Evolutionary conservation across 2,888 invertebrate genomes (phyloP).

Genomic region (Thera obeliscata): DNA sequence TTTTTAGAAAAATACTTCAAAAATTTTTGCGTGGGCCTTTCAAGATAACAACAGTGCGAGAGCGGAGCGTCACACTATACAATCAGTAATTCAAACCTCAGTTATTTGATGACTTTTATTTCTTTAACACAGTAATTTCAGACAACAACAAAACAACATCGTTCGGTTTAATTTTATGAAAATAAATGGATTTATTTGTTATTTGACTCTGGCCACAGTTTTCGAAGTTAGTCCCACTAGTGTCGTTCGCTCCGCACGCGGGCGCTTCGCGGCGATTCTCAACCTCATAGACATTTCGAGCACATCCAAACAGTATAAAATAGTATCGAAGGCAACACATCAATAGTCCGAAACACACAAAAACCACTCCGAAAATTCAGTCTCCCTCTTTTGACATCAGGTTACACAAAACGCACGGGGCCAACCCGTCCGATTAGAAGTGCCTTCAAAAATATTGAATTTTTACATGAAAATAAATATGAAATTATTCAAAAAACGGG

Average conservation of each 20-base stretch:
- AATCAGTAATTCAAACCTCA: conserved; percentile 41
- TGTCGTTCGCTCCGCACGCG: conserved; percentile 63
- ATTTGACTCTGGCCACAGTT: conserved; percentile 45
- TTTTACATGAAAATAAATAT: conserved; percentile 89
- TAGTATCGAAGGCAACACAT: conserved; percentile 90
- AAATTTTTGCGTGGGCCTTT: conserved; percentile 67
- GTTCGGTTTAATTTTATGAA: conserved; percentile 37
- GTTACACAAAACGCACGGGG: conserved; percentile 89
- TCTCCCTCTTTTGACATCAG: conserved; percentile 56
- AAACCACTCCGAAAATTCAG: conserved; percentile 52
- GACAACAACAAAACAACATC: conserved; percentile 29
- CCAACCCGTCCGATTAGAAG: conserved; percentile 97
- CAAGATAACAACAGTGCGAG: conserved; percentile 48
- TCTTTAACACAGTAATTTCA: conserved; percentile 36
- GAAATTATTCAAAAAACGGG: conserved; percentile 89
- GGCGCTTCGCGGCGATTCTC: conserved; percentile 85
- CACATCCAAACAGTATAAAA: conserved; percentile 90
- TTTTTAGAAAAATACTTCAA: conserved; percentile 77
- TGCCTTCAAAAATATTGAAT: conserved; percentile 95
- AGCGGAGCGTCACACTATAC: conserved; percentile 61
- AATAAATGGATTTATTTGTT: conserved; percentile 31
- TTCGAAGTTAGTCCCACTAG: conserved; percentile 48
- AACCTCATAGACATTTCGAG: conserved; percentile 87
- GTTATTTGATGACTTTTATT: conserved; percentile 28
- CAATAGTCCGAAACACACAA: conserved; percentile 70